Conservation (phyloP, 2,888 invertebrate genomes). For the Hermaeophaga mercurialis region DNA sequence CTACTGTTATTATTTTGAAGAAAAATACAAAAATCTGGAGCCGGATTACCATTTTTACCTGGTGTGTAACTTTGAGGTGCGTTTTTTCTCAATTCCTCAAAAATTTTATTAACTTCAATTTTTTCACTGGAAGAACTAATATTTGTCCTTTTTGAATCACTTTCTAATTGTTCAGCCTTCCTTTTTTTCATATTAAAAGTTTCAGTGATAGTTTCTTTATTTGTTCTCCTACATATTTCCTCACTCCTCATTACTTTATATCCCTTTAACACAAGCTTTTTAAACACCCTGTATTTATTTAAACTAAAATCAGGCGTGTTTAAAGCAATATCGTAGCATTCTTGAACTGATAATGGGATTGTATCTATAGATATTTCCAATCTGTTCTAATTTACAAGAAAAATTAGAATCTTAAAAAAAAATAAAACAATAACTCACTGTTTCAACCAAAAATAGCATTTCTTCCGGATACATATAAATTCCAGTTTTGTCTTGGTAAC, state of each 20-base stretch:
- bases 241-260: slow-evolving; percentile 41
- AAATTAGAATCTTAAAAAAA: slow-evolving; percentile 41
- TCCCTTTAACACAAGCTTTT: slow-evolving; percentile 46
- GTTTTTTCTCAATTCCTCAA: slow-evolving; percentile 37
- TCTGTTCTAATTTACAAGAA: slow-evolving; percentile 60
- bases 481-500: slow-evolving; percentile 49
- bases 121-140: not conserved
- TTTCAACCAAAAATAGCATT: slow-evolving; percentile 68
- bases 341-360: slow-evolving; percentile 67
- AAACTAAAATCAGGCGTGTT: slow-evolving; percentile 34
- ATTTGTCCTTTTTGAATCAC: no score
- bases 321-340: slow-evolving; percentile 65
- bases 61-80: slow-evolving; percentile 37
- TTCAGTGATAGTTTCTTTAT: not conserved
- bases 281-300: slow-evolving; percentile 47
- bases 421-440: slow-evolving; percentile 57
- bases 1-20: slow-evolving; percentile 39
- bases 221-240: slow-evolving; percentile 24
- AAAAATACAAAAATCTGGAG: slow-evolving; percentile 45
- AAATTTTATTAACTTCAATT: slow-evolving; percentile 35
- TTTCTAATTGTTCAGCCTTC: no score
- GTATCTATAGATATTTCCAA: slow-evolving; percentile 64
- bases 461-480: slow-evolving; percentile 66
- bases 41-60: not conserved
- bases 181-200: not conserved